Percentiles rank a stretch among this genome's conserved stretches.
Conservation (phyloP, 1,140 invertebrate species). For the Stegodyphus mimosarum region DNA sequence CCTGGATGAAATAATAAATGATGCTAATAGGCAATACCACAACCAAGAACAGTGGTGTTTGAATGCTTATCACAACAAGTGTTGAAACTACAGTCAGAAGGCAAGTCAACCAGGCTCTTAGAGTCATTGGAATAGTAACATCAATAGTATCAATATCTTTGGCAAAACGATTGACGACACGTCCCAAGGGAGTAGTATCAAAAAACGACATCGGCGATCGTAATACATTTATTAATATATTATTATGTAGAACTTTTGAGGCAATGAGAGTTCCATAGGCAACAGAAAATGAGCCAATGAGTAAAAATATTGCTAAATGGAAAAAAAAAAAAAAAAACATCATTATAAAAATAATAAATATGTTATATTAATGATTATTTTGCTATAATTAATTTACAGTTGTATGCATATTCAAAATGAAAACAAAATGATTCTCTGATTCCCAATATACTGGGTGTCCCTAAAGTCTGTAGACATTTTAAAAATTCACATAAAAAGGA, state of each 20-base stretch:
- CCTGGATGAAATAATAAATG: slow-evolving; percentile 73
- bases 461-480: too few relatives aligned
- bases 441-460: too few relatives aligned
- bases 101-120: slow-evolving; percentile 66
- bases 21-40: slow-evolving; percentile 72
- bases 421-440: too few relatives aligned
- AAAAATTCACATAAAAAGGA: too few relatives aligned
- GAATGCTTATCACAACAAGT: slow-evolving; percentile 71
- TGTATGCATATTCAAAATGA: too few relatives aligned
- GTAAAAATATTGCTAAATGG: slow-evolving; percentile 56
- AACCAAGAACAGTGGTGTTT: slow-evolving; percentile 72
- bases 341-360: too few relatives aligned
- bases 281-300: slow-evolving; percentile 62
- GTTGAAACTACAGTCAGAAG: slow-evolving; percentile 70
- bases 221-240: slow-evolving; percentile 66
- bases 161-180: slow-evolving; percentile 71
- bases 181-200: slow-evolving; percentile 69
- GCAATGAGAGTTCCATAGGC: slow-evolving; percentile 62
- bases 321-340: neutral
- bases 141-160: slow-evolving; percentile 71
- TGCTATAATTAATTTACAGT: too few relatives aligned
- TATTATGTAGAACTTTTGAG: slow-evolving; percentile 61
- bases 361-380: too few relatives aligned
- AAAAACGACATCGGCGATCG: slow-evolving; percentile 69
- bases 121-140: slow-evolving; percentile 66